Base-by-base conservation (phyloP, 2,113 vertebrate genomes). In the Fulmarus glacialis region DNA sequence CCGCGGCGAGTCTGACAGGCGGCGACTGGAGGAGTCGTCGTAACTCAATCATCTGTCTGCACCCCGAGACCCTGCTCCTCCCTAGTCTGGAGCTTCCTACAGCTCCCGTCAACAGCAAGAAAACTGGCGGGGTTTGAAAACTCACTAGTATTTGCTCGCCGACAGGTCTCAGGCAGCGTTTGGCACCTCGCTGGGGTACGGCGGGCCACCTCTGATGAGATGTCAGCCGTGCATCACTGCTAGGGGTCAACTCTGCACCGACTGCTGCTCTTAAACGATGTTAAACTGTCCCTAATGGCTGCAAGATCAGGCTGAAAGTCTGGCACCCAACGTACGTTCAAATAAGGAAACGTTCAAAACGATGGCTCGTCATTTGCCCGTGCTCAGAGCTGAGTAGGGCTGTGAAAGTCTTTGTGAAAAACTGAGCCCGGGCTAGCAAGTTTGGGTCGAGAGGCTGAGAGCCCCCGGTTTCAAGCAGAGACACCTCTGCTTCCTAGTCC, bases 161-260 rank as follows among this genome's bases (percentile, higher is more conserved):
- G 0, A 1, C 23, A 7, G 29, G 34, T 84, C 77, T 72, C 14
- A 12, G 29, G 23, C 30, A 42, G 47, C 0, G 0, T 79, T 87
- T 4, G 1, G 16, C 48, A 16, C 9, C 20, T 38, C 0, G 0
- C 6, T 15, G 1, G 4, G 13, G 36, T 34, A 22, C 6, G 1
- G 3, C 1, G 1, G 52, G 30, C 6, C 24, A 6, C 5, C 14
- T 64, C 30, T 48, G 45, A 26, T 66, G 17, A 62, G 58, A 67
- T 7, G 17, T 43, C 53, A 32, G 9, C 15, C 9, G 0, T 24
- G 19, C 9, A 3, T 21, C 36, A 4, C 63, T 83, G 18, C 23
- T 11, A 4, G 11, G 10, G 18, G 36, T 36, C 36, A 77, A 1
- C 24, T 9, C 24, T 23, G 52, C 29, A 5, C 19, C 1, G 0